phyloP scores from a whole-genome alignment of 2,888 invertebrate genomes.

The Elegia similella region DNA sequence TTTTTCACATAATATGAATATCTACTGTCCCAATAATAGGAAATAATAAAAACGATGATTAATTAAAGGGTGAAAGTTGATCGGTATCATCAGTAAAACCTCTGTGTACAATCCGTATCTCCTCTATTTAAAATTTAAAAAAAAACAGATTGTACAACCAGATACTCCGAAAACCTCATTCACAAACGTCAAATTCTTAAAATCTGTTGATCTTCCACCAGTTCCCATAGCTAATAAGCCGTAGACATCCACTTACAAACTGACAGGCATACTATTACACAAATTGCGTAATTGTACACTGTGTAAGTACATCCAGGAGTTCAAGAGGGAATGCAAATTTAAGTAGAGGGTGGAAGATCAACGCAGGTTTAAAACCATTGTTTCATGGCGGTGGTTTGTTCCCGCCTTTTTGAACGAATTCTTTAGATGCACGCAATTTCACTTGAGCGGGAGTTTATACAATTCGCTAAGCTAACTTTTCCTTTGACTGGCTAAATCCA shows the following conservation, averaged over 20 bases:
- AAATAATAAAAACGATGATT: too few species aligned
- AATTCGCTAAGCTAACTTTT: too few species aligned
- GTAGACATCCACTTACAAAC: constrained; percentile 34
- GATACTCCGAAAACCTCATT: neutral
- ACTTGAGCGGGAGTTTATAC: neutral
- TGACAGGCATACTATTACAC: constrained; percentile 55
- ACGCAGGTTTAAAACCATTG: constrained; percentile 26
- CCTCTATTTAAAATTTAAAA: too few species aligned
- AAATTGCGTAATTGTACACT: constrained; percentile 63
- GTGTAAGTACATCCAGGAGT: constrained; percentile 45
- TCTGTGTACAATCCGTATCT: too few species aligned
- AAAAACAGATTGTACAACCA: too few species aligned
- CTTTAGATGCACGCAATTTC: neutral
- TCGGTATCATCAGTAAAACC: too few species aligned
- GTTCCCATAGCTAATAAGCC: constrained; percentile 28
- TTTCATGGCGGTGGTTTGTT: constrained; percentile 29
- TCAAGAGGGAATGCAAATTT: constrained; percentile 56
- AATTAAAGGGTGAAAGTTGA: too few species aligned
- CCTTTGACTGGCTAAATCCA: too few species aligned
- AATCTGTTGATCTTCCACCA: neutral
- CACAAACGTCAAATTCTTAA: neutral
- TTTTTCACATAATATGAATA: too few species aligned
- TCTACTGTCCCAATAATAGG: too few species aligned
- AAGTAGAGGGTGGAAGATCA: constrained; percentile 43
- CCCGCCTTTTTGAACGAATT: constrained; percentile 28